A percentile compares a stretch with the other conserved stretches of the same genome.
Conservation (phyloP, 2,113 vertebrate genomes). For the Pseudolaguvia tuberculata region DNA sequence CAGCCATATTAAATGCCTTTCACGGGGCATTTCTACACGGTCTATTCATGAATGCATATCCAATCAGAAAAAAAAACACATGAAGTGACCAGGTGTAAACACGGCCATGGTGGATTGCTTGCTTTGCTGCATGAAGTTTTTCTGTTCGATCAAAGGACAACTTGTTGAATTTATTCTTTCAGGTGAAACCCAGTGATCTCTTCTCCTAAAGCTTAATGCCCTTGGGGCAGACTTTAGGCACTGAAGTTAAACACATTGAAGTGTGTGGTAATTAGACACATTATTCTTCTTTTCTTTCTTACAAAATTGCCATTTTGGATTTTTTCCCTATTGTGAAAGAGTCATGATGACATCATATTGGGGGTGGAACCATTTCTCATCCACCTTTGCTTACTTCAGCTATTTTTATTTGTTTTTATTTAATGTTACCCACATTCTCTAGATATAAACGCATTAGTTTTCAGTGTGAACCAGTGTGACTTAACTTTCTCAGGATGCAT, state of each 20-base stretch:
- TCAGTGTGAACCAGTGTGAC: conserved; percentile 37
- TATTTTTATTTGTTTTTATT: conserved; percentile 23
- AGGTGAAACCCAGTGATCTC: neutral
- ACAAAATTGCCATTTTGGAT: neutral
- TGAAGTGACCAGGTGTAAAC: too few relatives aligned
- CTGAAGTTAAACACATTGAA: neutral
- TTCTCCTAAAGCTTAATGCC: neutral
- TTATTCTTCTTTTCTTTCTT: too few relatives aligned
- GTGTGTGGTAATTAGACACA: neutral
- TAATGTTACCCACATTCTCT: neutral
- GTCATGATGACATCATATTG: neutral
- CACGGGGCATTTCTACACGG: too few relatives aligned
- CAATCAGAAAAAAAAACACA: too few relatives aligned
- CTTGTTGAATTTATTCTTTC: neutral
- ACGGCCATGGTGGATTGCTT: too few relatives aligned
- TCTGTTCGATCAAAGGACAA: neutral
- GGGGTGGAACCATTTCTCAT: neutral
- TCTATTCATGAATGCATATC: too few relatives aligned
- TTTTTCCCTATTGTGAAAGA: neutral
- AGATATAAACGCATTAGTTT: conserved; percentile 25
- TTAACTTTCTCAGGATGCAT: conserved; percentile 43
- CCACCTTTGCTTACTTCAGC: conserved; percentile 22
- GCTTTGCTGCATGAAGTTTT: neutral
- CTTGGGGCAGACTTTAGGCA: conserved; percentile 4
- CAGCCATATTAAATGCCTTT: too few relatives aligned